These are phyloP conservation scores for Diadophis punctatus DNA, from an alignment of 2,113 vertebrate genomes.

Conservation along the genomic window DNA sequence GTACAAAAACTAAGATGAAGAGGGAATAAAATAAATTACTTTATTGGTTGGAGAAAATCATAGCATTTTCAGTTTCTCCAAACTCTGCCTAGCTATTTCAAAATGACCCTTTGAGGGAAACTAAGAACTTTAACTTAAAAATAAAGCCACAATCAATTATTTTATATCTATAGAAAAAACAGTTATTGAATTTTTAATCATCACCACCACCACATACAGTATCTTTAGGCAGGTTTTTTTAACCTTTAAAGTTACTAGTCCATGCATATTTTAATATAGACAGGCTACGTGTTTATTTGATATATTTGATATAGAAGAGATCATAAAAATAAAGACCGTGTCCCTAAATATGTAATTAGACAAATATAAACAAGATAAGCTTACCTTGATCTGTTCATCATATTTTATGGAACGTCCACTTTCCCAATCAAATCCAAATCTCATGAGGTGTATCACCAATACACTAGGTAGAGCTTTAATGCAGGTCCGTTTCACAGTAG, in stretches of 20 bases:
- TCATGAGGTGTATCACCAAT: slow-evolving; percentile 97
- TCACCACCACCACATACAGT: neutral
- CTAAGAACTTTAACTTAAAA: neutral
- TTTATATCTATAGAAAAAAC: neutral
- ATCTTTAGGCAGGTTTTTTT: neutral
- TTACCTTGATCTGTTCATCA: slow-evolving; percentile 96
- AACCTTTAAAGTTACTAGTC: neutral
- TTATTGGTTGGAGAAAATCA: neutral
- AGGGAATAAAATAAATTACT: neutral
- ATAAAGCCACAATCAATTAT: neutral
- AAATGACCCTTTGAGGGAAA: neutral
- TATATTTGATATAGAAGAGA: neutral
- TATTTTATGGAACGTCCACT: slow-evolving; percentile 98
- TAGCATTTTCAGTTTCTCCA: neutral
- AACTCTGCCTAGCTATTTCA: neutral
- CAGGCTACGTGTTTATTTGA: neutral
- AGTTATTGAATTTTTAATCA: neutral
- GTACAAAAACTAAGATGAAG: neutral
- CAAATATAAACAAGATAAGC: neutral
- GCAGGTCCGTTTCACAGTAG: slow-evolving; percentile 95
- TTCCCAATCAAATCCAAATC: slow-evolving; percentile 98
- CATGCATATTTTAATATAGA: neutral
- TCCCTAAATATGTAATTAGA: accelerated
- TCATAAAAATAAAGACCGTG: neutral
- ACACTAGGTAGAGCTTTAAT: slow-evolving; percentile 94